Evolutionary conservation across 2,797 vertebrate genomes (phyloP), one percentile per base, ranked within the genome.

Genomic region (Graptemys geographica): DNA sequence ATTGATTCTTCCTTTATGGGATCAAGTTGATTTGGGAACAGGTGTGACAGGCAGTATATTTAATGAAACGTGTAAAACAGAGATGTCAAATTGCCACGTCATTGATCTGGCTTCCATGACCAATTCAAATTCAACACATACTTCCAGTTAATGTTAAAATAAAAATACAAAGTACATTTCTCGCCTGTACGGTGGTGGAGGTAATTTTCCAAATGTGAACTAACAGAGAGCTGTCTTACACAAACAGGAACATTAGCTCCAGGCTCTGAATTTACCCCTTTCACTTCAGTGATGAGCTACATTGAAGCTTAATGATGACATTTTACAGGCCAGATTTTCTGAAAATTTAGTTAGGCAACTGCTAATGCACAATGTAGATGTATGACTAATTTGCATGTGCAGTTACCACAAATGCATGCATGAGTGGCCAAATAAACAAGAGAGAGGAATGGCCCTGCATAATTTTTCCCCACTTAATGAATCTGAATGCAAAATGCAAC

Each of bases 101-200:
- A 1, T 69, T 69, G n/a, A 41, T 41, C 65, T 72, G n/a, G n/a
- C 19, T 72, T 37, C 65, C 19, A 11, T 23, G 19, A 23, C n/a
- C 41, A n/a, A 37, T 72, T 72, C 65, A 72, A 25, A 72, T 72
- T 23, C 65, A 72, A 37, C n/a, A 72, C n/a, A 21, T 21, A 23
- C 5, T 37, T 69, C n/a, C 19, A 21, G 10, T 72, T 37, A 72
- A 72, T 11, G 19, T 72, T 72, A 21, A 37, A 72, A 72, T 37
- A 72, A 72, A 72, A 37, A 37, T 37, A 72, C 19, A 41, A 41
- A 72, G 5, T 72, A 72, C n/a, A 41, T 72, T 72, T 72, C 19
- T 72, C 6, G 10, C n/a, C 37, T 1, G 1, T 72, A 12, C 2
- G 3, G 10, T 41, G 11, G 69, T 41, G 19, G 37, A 41, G 37